Evolutionary conservation across 2,888 invertebrate species (phyloP), one percentile per base, ranked within the genome.

Genomic region (Hypena proboscidalis): DNA sequence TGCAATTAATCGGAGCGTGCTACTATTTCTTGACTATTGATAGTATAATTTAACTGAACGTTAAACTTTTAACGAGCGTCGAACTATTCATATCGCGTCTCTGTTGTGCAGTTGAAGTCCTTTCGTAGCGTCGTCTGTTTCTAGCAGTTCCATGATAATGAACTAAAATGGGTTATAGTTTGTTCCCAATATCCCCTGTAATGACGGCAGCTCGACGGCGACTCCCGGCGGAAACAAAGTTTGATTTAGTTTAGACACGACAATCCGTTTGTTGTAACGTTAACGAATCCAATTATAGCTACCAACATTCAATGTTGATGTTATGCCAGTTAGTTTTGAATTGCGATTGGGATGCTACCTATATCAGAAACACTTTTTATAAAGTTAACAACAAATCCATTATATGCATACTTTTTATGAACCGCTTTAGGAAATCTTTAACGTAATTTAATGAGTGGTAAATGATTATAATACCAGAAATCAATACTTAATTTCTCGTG

Each of bases 201-300:
- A 75, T 72, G 76, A 74, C 67, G 72, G 58, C 64, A 67, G 59
- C 72, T 68, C 66, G 70, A 63, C 63, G 59, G 58, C 58, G 54
- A 67, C 68, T 82, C 86, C 82, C 86, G 66, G 54, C 70, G 87
- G 86, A 82, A 77, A 76, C 80, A 81, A 87, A 88, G 79, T 88
- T 88, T 86, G 83, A 87, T 88, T 86, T 81, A 85, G 85, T 87
- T 87, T 77, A 81, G 82, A 83, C 76, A 76, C 75, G 80, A 80
- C 80, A 81, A 82, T 85, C 80, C 75, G 80, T 74, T 80, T 80
- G 74, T 74, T 72, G 74, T 76, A 73, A 76, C 76, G 69, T 72
- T 76, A 77, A 77, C 74, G 70, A 80, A 83, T 76, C 79, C 76
- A 82, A 83, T 83, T 83, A 78, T 70, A 70, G 62, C 40, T 47